A percentile compares a stretch with the other conserved stretches of the same genome.
These are phyloP conservation scores for Popillia japonica DNA, from an alignment of 1,140 invertebrate species.

Conservation along the genomic window DNA sequence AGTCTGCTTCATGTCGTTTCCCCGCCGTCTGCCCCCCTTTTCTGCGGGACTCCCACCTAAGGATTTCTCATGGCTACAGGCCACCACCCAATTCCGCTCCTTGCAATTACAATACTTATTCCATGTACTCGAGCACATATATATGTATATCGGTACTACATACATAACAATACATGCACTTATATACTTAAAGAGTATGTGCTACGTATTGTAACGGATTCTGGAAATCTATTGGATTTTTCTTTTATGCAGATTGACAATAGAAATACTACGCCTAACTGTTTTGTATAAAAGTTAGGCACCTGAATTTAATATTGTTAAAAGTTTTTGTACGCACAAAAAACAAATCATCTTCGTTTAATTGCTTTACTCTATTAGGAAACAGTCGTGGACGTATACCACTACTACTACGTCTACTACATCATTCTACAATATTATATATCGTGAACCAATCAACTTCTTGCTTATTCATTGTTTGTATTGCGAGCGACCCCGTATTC, in stretches of 20 bases:
- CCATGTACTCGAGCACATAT: neutral
- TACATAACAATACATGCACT: neutral
- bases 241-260: too few species aligned
- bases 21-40: constrained; percentile 40
- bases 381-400: neutral
- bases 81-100: constrained; percentile 27
- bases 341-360: neutral
- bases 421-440: neutral
- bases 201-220: too few species aligned
- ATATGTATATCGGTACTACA: neutral
- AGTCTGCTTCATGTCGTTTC: constrained; percentile 55
- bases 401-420: neutral
- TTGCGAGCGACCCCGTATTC: neutral
- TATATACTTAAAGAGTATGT: too few species aligned
- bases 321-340: neutral
- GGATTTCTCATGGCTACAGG: constrained; percentile 28
- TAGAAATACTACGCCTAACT: too few species aligned
- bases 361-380: constrained; percentile 11
- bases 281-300: too few species aligned
- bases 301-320: too few species aligned
- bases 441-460: constrained; percentile 24
- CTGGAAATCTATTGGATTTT: too few species aligned
- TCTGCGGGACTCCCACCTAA: constrained; percentile 40
- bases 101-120: constrained; percentile 34
- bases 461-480: constrained; percentile 33